Conservation (phyloP, 2,888 invertebrate genomes). For the Nephrocerus scutellatus region DNA sequence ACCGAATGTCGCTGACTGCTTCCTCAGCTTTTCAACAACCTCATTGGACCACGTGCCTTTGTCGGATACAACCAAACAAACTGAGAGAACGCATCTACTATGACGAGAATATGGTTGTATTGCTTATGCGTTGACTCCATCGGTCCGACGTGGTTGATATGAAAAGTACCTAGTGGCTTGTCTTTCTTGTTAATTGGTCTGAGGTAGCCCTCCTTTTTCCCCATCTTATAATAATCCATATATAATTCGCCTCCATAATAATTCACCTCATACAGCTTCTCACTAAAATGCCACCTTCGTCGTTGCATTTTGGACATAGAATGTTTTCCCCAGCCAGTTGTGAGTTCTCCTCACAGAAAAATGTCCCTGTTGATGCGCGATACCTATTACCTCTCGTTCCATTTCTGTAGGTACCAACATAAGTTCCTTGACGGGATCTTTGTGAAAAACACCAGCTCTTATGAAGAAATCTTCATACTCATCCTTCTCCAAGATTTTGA, state of each 20-base stretch:
- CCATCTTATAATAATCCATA: too few species aligned
- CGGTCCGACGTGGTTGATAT: conserved; percentile 37
- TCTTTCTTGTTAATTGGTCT: conserved; percentile 31
- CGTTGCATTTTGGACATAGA: conserved; percentile 21
- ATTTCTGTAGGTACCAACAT: conserved; percentile 33
- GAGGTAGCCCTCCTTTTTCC: conserved; percentile 36
- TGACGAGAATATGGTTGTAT: conserved; percentile 33
- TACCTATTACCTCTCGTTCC: conserved; percentile 32
- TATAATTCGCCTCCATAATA: conserved; percentile 22
- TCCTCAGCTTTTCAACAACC: conserved; percentile 23
- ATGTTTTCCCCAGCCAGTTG: conserved; percentile 26
- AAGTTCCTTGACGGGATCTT: conserved; percentile 6
- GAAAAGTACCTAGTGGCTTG: conserved; percentile 29
- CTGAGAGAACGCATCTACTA: conserved; percentile 35
- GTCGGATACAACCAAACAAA: conserved; percentile 35
- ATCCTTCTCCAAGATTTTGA: not conserved
- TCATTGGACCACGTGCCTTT: conserved; percentile 28
- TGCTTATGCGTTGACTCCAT: conserved; percentile 27
- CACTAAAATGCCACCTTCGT: conserved; percentile 9
- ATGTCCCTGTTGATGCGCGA: conserved; percentile 35
- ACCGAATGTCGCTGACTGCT: conserved; percentile 7
- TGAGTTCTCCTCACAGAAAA: conserved; percentile 28
- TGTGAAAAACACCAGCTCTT: conserved; percentile 8
- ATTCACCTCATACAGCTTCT: conserved; percentile 19
- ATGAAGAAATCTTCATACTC: conserved; percentile 5